Conservation (phyloP, 2,888 invertebrate species). For the Agrypnus murinus region DNA sequence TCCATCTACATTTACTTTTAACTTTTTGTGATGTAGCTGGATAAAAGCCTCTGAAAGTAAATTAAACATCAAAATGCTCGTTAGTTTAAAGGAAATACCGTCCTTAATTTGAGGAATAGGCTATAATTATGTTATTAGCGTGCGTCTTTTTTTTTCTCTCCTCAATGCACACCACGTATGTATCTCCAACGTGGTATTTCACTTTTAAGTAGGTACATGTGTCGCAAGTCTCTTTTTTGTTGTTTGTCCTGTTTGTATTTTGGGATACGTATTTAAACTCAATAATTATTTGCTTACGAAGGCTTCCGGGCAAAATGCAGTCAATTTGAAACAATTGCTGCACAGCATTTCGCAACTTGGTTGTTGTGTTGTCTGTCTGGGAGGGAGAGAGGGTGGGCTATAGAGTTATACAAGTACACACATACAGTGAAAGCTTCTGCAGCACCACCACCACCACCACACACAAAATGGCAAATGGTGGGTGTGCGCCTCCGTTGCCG, state of each 20-base stretch:
- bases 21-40: not conserved
- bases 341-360: constrained; percentile 22
- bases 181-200: no score
- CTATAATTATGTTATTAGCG: constrained; percentile 21
- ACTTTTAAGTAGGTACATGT: no score
- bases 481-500: constrained; percentile 40
- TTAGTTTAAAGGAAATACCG: constrained; percentile 15
- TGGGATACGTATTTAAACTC: no score
- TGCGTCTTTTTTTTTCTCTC: not conserved
- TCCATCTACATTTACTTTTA: no score
- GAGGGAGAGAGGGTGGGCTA: no score
- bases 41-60: constrained; percentile 2
- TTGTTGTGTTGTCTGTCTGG: constrained; percentile 19
- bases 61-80: constrained; percentile 10
- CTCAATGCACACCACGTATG: no score
- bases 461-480: constrained; percentile 34
- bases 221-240: no score
- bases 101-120: constrained; percentile 5
- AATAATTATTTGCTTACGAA: constrained; percentile 11
- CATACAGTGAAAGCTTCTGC: constrained; percentile 28
- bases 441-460: no score
- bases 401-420: no score
- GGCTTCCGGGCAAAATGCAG: constrained; percentile 30
- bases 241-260: not conserved
- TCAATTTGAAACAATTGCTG: constrained; percentile 19